Evolutionary conservation across 2,797 vertebrate species (phyloP), one percentile per base, ranked within the genome.

Genomic region (Gymnoscopelus microlampas): DNA sequence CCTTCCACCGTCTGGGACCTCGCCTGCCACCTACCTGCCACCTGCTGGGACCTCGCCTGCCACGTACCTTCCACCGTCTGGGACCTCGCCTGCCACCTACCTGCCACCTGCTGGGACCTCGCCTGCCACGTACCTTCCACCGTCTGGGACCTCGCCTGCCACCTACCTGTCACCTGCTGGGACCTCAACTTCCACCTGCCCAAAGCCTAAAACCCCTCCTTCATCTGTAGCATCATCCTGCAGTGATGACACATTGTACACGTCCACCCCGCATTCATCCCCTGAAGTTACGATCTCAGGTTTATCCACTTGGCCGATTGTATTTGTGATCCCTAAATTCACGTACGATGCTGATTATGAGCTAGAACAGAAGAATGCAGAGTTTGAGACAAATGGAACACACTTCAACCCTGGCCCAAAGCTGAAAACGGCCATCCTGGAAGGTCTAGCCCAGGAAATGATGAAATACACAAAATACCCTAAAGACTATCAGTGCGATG

Each of bases 401-500:
- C 35, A 61, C 63, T 71, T 77, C 47, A 66, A 62, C 48, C 66
- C 73, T 77, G 70, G 70, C 14, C 79, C 68, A 61, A 77, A 75
- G 70, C 62, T 85, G 2, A 79, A 74, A 68, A 23, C 57, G 3
- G 0, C 70, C 50, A 70, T 81, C 12, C 64, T 77, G 59, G 64
- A 85, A 57, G 77, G 64, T 3, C 58, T 79, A 6, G 83, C 73
- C 0, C 61, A 80, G 68, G 67, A 82, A 63, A 83, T 83, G 32
- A 24, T 81, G 39, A 80, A 81, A 44, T 79, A 78, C 75, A 84
- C 67, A 1, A 76, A 74, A 58, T 84, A 78, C 2, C 72, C 68
- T 15, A 77, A 78, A 67, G 70, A 84, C 44, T 81, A 78, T 44
- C 79, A 83, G 32, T 78, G 67, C 72, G 76, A 81, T 32, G 72